Percentiles rank a stretch among this genome's conserved stretches.
These are phyloP conservation scores for Esox masquinongy DNA, from an alignment of 2,797 vertebrate species.

Conservation along the genomic window DNA sequence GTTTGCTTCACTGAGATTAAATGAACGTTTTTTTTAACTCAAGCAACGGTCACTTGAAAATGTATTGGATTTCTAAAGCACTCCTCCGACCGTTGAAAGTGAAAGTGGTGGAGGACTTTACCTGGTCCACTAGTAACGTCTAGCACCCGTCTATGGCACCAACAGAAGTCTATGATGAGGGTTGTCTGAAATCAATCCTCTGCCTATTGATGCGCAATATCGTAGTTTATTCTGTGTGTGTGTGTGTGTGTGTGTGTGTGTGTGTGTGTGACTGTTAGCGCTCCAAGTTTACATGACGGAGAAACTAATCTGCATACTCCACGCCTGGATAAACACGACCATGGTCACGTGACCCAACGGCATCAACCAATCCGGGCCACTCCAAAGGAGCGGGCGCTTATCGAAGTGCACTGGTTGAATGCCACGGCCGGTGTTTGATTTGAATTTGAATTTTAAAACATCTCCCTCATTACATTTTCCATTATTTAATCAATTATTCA, in stretches of 20 bases:
- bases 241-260: slow-evolving; percentile 13
- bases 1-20: slow-evolving; percentile 3
- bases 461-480: slow-evolving; percentile 78
- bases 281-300: slow-evolving; percentile 35
- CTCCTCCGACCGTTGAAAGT: neutral
- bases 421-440: slow-evolving; percentile 74
- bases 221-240: neutral
- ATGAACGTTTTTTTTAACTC: neutral
- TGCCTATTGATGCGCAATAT: neutral
- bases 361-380: slow-evolving; percentile 58
- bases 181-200: neutral
- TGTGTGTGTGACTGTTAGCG: slow-evolving; percentile 22
- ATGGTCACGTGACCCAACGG: slow-evolving; percentile 36
- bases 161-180: neutral
- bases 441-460: slow-evolving; percentile 82
- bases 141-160: neutral
- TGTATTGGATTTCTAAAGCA: neutral
- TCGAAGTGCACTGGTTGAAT: slow-evolving; percentile 43
- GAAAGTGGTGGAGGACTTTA: neutral
- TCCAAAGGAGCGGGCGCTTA: slow-evolving; percentile 52
- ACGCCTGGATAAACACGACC: slow-evolving; percentile 40
- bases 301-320: slow-evolving; percentile 59
- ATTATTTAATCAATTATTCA: slow-evolving; percentile 85
- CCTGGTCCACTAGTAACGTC: neutral
- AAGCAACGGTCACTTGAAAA: neutral